phyloP scores from a whole-genome alignment of 2,113 vertebrate species.

The rat (Rattus norvegicus) region DNA sequence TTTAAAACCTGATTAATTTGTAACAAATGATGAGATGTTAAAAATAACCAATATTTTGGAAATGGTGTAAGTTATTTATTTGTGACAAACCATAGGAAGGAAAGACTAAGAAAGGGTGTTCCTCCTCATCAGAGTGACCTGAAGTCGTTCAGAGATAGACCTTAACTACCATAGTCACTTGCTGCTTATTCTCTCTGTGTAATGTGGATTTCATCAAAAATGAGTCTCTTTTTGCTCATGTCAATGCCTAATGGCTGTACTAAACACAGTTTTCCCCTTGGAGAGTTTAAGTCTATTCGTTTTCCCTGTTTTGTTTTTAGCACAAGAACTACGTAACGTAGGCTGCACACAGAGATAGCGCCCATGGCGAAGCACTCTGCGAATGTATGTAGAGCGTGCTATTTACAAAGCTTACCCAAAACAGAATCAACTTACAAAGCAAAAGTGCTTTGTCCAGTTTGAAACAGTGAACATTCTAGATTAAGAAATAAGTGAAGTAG shows the following conservation, averaged over 20 bases:
- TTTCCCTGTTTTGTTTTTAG: neutral
- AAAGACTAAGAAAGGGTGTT: constrained; percentile 18
- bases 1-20: constrained; percentile 39
- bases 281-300: neutral
- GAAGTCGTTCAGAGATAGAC: neutral
- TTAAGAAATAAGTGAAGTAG: neutral
- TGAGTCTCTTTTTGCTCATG: neutral
- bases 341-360: neutral
- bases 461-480: neutral
- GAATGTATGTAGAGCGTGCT: neutral
- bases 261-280: neutral
- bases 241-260: constrained; percentile 22
- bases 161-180: neutral
- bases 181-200: neutral
- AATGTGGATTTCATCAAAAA: neutral
- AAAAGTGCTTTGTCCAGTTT: neutral
- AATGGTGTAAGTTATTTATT: neutral
- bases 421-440: neutral
- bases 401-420: neutral
- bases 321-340: constrained; percentile 5
- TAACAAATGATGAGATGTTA: constrained; percentile 35
- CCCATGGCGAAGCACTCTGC: neutral
- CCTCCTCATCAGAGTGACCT: neutral
- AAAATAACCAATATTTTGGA: constrained; percentile 33
- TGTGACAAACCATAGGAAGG: constrained; percentile 7